phyloP scores from a whole-genome alignment of 2,113 vertebrate species.

The Gobio gobio region DNA sequence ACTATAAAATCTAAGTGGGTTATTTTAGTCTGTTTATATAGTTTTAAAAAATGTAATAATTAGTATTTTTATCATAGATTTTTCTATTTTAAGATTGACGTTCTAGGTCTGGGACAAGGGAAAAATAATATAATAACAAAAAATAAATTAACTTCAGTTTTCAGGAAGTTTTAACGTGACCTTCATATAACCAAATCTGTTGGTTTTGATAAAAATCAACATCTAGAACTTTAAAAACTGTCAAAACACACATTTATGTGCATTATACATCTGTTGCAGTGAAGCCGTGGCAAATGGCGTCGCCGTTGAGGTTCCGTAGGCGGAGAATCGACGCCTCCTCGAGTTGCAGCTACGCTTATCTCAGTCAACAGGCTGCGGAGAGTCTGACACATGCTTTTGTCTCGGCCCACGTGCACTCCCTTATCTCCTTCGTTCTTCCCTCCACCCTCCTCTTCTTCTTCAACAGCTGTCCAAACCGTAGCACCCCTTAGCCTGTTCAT shows the following conservation, averaged over 20 bases:
- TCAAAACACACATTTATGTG: background rate
- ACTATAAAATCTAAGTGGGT: no score
- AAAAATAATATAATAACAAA: background rate
- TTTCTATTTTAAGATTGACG: background rate
- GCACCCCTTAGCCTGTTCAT: conserved; percentile 35
- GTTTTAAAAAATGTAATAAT: no score
- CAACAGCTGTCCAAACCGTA: conserved; percentile 42
- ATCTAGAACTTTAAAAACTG: background rate
- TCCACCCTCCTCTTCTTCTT: conserved; percentile 18
- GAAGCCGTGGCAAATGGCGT: background rate
- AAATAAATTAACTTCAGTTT: background rate
- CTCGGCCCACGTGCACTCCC: conserved; percentile 60
- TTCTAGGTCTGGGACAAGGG: background rate
- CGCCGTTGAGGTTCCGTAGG: background rate
- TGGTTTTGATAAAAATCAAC: background rate
- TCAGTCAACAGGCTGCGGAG: conserved; percentile 63
- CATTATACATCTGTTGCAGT: background rate
- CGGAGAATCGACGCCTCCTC: conserved; percentile 56
- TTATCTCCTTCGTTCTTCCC: conserved; percentile 18
- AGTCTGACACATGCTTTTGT: conserved; percentile 69
- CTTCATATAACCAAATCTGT: background rate
- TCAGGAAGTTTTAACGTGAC: background rate
- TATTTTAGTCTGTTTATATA: no score
- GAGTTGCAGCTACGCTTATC: conserved; percentile 63
- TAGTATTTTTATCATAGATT: no score